phyloP scores from a whole-genome alignment of 2,113 vertebrate species.

The Seriola aureovittata region DNA sequence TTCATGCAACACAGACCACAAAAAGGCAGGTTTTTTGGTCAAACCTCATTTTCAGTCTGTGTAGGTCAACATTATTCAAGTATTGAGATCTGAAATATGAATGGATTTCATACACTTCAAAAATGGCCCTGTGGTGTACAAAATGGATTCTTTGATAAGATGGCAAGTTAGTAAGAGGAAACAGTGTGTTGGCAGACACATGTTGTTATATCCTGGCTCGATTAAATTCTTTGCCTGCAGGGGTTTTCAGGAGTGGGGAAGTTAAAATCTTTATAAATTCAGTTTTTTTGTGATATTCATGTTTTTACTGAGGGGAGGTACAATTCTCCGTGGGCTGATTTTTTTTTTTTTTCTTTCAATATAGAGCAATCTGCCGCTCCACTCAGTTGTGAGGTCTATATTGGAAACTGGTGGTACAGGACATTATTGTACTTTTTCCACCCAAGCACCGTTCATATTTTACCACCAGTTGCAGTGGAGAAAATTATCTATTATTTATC shows the following conservation, averaged over 20 bases:
- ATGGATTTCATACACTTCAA: constrained; percentile 41
- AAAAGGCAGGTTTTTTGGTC: neutral
- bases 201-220: neutral
- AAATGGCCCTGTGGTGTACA: constrained; percentile 36
- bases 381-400: neutral
- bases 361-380: no score
- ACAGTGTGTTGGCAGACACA: constrained; percentile 14
- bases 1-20: neutral
- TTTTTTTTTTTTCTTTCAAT: neutral
- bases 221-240: constrained; percentile 4
- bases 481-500: neutral
- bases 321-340: neutral
- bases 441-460: neutral
- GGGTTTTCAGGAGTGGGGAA: neutral
- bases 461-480: neutral
- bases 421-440: neutral
- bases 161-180: constrained; percentile 3
- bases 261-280: neutral
- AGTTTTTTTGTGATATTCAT: constrained; percentile 8
- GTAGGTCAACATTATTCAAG: constrained; percentile 33
- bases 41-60: constrained; percentile 1
- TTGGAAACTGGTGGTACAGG: neutral
- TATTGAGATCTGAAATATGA: constrained; percentile 38
- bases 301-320: neutral
- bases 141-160: constrained; percentile 41